These are phyloP conservation scores for Rhadinocentrus ornatus DNA, from an alignment of 2,797 vertebrate species.

Conservation along the genomic window DNA sequence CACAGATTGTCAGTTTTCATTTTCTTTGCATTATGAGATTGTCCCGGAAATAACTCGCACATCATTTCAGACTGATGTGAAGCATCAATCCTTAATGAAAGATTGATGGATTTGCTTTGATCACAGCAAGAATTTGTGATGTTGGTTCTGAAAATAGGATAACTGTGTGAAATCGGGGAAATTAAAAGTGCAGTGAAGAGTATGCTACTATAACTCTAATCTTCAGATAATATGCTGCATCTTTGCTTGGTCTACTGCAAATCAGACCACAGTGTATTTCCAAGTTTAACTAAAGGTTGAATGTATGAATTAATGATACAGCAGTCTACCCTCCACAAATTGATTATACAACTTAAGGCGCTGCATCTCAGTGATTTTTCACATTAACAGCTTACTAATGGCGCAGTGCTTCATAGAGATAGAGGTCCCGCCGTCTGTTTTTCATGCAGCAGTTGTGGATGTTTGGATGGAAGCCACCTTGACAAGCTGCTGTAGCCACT, in stretches of 20 bases:
- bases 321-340: slow-evolving; percentile 37
- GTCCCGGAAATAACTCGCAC: slow-evolving; percentile 28
- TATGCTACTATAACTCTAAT: slow-evolving; percentile 6
- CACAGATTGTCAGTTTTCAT: slow-evolving; percentile 24
- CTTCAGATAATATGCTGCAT: slow-evolving; percentile 25
- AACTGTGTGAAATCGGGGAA: slow-evolving; percentile 16
- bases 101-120: slow-evolving; percentile 32
- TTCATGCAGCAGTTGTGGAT: slow-evolving; percentile 53
- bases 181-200: slow-evolving; percentile 40
- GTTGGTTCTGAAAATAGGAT: slow-evolving; percentile 15
- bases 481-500: slow-evolving; percentile 61
- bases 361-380: slow-evolving; percentile 42
- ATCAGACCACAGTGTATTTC: slow-evolving; percentile 13
- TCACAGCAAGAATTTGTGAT: slow-evolving; percentile 13
- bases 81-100: slow-evolving; percentile 29
- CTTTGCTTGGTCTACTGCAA: slow-evolving; percentile 9
- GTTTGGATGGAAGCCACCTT: slow-evolving; percentile 65
- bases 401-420: slow-evolving; percentile 30
- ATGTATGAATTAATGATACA: slow-evolving; percentile 25
- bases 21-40: slow-evolving; percentile 34
- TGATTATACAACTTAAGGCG: slow-evolving; percentile 43
- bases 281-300: slow-evolving; percentile 24
- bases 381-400: slow-evolving; percentile 33
- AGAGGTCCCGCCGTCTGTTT: slow-evolving; percentile 45
- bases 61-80: slow-evolving; percentile 27